phyloP scores from a whole-genome alignment of 2,888 invertebrate genomes.

The Chaitophorus viminalis region DNA sequence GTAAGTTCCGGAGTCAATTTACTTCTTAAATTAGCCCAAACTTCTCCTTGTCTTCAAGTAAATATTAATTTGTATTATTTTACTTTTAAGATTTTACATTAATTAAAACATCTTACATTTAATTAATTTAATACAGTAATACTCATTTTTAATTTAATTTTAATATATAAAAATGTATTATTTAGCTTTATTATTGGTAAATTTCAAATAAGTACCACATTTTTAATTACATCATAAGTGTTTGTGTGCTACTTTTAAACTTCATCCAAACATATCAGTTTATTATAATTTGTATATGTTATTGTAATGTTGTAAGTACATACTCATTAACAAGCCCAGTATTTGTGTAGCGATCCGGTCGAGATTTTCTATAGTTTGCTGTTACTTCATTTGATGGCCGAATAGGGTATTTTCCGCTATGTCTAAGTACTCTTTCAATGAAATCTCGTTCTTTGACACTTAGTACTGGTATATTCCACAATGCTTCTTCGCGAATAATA shows the following conservation, averaged over 20 bases:
- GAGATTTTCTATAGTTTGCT: conserved; percentile 77
- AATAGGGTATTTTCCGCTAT: conserved; percentile 79
- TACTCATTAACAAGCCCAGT: conserved; percentile 86
- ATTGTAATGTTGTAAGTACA: conserved; percentile 67
- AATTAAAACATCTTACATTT: no score
- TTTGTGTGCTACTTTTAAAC: neutral
- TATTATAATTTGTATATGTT: neutral
- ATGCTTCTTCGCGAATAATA: conserved; percentile 80
- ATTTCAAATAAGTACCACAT: no score
- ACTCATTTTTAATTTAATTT: no score
- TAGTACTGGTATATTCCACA: conserved; percentile 78
- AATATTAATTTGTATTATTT: no score
- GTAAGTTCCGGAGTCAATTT: conserved; percentile 80
- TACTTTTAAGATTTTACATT: no score
- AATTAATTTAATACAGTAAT: no score
- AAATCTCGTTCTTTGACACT: conserved; percentile 78
- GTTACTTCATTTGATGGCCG: conserved; percentile 86
- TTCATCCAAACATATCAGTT: neutral
- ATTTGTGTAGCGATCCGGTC: conserved; percentile 83
- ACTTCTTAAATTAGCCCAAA: conserved; percentile 79
- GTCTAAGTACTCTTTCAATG: conserved; percentile 80
- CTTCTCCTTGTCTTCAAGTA: conserved; percentile 76
- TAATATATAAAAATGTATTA: no score
- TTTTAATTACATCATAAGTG: neutral
- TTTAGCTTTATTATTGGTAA: no score